Base-by-base conservation (phyloP, 2,888 invertebrate species). In the Syritta pipiens region DNA sequence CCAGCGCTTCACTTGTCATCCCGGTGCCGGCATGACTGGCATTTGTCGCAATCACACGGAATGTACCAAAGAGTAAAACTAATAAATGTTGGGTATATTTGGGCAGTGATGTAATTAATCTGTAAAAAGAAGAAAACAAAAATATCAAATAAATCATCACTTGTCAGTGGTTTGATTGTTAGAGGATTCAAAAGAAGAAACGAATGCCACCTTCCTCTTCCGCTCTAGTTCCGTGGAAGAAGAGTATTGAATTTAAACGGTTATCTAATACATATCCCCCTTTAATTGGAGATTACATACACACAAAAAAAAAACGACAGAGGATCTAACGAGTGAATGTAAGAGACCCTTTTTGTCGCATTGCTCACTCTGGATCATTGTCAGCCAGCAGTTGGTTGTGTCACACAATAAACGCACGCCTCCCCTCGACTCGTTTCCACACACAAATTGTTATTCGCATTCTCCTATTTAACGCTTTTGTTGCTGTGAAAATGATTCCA, bases 51-150 rank as follows among this genome's bases (percentile, higher is more conserved):
- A 97, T 97, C 83, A 97, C 96, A 84, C 97, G 93, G 90, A 97
- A 99, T 85, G 98, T 99, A 83, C 99, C 99, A 90, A 99, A 98
- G 79, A 99, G 91, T 83, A 99, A 92, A 84, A 98, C 97, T 86
- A 99, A 90, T 83, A 99, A 91, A 87, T 96, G 94, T 90, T 98
- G 99, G 82, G 97, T 96, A 89, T 96, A 95, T 69, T 94, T 91
- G 57, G 97, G 97, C 89, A 96, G 91, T 84, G 96, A 94, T 84
- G 94, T 92, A 84, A 98, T 93, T 88, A 97, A 92, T 90, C 98
- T 98, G 91, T 40, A 89, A 83, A 67, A 9, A 28, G 10, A 28
- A 22, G 62, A 22, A 63, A 63, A 51, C 7, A 42, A 49, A 32
- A 1, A 14, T 40, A 20, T 30, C 22, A 51, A 63, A 65, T 32